Percentiles rank a stretch among this genome's conserved stretches.
phyloP scores from a whole-genome alignment of 2,797 vertebrate genomes.

The Chlorospingus flavigularis region DNA sequence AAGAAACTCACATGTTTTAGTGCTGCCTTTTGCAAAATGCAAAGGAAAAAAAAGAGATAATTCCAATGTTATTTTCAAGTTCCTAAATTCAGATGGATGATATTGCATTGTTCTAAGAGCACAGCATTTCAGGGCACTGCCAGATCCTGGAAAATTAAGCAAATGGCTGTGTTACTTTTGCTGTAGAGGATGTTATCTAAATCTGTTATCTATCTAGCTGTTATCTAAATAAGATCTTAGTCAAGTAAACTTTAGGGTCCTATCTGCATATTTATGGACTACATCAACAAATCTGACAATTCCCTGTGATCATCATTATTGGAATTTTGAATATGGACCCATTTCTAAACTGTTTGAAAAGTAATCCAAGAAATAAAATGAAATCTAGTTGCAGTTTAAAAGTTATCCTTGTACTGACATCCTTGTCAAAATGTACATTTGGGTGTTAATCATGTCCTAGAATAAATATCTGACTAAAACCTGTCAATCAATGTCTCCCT shows the following conservation, averaged over 20 bases:
- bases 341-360: background rate
- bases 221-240: background rate
- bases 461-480: background rate
- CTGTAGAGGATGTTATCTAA: background rate
- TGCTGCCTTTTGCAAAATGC: background rate
- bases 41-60: background rate
- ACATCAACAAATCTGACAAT: background rate
- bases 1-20: background rate
- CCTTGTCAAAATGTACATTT: background rate
- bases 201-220: background rate
- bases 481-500: background rate
- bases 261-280: background rate
- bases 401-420: background rate
- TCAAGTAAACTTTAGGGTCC: background rate
- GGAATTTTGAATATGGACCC: background rate
- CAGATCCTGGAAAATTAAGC: background rate
- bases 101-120: background rate
- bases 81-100: background rate
- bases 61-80: background rate
- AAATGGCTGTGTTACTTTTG: background rate
- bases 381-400: background rate
- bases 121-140: background rate
- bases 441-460: background rate
- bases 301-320: background rate
- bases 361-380: background rate